Conservation (phyloP, 2,888 invertebrate species). For the Anthophora plumipes region DNA sequence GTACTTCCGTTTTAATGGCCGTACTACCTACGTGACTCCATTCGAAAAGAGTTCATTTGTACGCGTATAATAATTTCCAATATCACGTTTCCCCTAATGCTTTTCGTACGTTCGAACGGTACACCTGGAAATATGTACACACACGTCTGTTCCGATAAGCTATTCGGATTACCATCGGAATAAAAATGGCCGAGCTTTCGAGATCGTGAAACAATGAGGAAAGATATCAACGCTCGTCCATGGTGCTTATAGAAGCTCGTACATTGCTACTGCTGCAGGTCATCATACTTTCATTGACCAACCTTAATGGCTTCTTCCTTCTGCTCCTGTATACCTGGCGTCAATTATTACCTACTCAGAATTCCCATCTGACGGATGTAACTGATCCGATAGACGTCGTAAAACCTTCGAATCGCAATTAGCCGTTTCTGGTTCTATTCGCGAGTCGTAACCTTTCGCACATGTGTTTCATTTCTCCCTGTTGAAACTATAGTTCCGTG, state of each 20-base stretch:
- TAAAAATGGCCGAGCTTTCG: neutral
- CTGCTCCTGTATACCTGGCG: slow-evolving; percentile 1
- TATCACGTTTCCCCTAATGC: no score
- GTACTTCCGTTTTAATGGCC: no score
- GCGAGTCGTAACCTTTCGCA: neutral
- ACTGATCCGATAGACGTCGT: neutral
- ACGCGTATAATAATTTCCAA: no score
- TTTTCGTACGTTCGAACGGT: no score
- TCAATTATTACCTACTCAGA: slow-evolving; percentile 25
- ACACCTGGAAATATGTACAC: no score
- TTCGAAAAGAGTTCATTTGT: no score
- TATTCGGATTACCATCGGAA: neutral
- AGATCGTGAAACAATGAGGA: neutral
- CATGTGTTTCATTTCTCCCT: neutral
- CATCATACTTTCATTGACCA: slow-evolving; percentile 1
- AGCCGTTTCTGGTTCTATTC: neutral
- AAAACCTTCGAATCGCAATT: slow-evolving; percentile 17
- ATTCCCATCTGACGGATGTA: neutral
- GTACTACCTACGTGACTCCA: no score
- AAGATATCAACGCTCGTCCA: neutral
- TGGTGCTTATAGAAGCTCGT: neutral
- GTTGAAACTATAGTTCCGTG: neutral
- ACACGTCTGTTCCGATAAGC: no score
- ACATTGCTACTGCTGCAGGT: neutral
- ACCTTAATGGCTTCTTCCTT: neutral